phyloP scores from a whole-genome alignment of 2,888 invertebrate species.

The Syritta pipiens region DNA sequence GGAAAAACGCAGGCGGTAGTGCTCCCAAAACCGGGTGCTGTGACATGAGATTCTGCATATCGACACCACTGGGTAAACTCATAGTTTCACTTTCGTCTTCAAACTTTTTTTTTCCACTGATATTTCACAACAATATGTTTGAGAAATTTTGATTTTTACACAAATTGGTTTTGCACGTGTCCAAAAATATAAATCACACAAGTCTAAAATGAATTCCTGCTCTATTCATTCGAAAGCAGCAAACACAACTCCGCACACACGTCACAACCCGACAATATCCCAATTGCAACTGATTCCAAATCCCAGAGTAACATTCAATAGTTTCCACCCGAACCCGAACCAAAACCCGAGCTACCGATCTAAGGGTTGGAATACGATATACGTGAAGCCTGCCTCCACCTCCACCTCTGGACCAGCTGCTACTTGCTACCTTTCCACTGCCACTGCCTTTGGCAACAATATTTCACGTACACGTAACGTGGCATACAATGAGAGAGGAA shows the following conservation, averaged over 20 bases:
- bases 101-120: not conserved
- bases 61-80: conserved; percentile 92
- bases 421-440: conserved; percentile 64
- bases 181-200: too few relatives aligned
- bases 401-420: conserved; percentile 55
- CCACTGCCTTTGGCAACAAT: conserved; percentile 60
- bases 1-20: conserved; percentile 91
- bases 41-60: conserved; percentile 91
- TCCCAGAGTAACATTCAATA: conserved; percentile 65
- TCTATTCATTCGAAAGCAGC: conserved; percentile 9
- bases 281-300: conserved; percentile 80
- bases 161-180: too few relatives aligned
- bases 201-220: too few relatives aligned
- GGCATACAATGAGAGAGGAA: conserved; percentile 57
- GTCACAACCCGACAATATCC: conserved; percentile 77
- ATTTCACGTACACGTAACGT: conserved; percentile 52
- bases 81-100: conserved; percentile 77
- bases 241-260: conserved; percentile 70
- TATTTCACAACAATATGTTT: not conserved
- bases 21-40: conserved; percentile 91
- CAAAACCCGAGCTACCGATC: conserved; percentile 22
- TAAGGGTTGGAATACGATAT: conserved; percentile 46
- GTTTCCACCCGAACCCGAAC: conserved; percentile 32
- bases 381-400: conserved; percentile 47
- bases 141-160: not conserved